Percentiles rank a stretch among this genome's conserved stretches.
These are phyloP conservation scores for Danio tinwini DNA, from an alignment of 2,797 vertebrate genomes.

Conservation along the genomic window DNA sequence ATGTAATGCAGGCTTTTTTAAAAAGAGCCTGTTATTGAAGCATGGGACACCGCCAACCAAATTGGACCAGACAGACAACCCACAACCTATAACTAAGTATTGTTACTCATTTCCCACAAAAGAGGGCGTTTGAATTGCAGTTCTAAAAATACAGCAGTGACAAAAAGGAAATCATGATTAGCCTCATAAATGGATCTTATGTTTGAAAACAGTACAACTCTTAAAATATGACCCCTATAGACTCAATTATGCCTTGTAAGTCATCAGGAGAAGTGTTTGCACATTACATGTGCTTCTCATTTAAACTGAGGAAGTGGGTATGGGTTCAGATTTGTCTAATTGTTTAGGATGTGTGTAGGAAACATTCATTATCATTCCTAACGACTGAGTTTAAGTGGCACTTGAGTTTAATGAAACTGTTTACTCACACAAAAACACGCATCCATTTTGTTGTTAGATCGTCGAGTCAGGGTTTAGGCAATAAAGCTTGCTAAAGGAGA, in stretches of 20 bases:
- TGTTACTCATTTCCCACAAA: neutral
- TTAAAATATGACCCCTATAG: neutral
- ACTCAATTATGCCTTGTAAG: neutral
- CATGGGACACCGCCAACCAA: neutral
- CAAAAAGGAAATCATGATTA: neutral
- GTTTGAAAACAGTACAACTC: no score
- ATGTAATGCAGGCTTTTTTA: neutral
- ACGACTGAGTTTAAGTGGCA: constrained; percentile 10
- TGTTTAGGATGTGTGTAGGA: constrained; percentile 5
- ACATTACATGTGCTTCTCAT: constrained; percentile 6
- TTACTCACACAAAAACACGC: constrained; percentile 32
- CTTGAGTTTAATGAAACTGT: constrained; percentile 23
- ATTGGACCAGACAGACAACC: constrained; percentile 3
- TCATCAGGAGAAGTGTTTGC: neutral
- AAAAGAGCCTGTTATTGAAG: neutral
- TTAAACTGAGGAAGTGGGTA: constrained; percentile 18
- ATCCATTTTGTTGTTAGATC: constrained; percentile 19
- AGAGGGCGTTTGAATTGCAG: neutral
- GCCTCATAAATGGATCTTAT: neutral
- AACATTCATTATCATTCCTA: constrained; percentile 33
- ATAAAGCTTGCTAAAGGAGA: constrained; percentile 7
- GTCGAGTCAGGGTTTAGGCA: constrained; percentile 20
- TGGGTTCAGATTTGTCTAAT: neutral
- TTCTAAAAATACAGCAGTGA: neutral
- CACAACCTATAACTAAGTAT: neutral